Conservation (phyloP, 2,797 vertebrate genomes). For the Poecilia velifera region DNA sequence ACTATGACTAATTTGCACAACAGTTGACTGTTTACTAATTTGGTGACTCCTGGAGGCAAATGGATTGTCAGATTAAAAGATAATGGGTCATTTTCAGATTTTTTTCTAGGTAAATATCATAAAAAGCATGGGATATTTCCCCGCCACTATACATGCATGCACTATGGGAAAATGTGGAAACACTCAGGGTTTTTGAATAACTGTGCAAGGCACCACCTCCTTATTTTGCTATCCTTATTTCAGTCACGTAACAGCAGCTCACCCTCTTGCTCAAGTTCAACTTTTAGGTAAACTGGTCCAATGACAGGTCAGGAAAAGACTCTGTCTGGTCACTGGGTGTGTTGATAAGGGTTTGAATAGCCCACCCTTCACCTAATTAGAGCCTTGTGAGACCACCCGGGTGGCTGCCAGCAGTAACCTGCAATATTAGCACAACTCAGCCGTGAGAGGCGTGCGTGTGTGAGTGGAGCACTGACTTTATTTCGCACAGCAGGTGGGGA, state of each 20-base stretch:
- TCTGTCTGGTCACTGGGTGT: conserved; percentile 34
- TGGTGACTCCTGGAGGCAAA: neutral
- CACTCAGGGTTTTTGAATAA: neutral
- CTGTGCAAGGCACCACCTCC: neutral
- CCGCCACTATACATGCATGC: neutral
- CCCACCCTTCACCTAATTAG: conserved; percentile 72
- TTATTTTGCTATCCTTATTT: conserved; percentile 20
- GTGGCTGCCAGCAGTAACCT: conserved; percentile 48
- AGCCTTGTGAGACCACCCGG: conserved; percentile 58
- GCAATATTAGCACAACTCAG: conserved; percentile 68
- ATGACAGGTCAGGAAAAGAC: conserved; percentile 42
- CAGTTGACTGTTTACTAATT: neutral
- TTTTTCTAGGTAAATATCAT: neutral
- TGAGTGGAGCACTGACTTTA: conserved; percentile 61
- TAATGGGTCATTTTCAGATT: neutral
- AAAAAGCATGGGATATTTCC: neutral
- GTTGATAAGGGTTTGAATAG: conserved; percentile 60
- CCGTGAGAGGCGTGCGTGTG: conserved; percentile 40
- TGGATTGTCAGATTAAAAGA: neutral
- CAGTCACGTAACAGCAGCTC: conserved; percentile 30
- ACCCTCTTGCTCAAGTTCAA: conserved; percentile 29
- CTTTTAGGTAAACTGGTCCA: conserved; percentile 46
- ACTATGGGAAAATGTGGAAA: neutral
- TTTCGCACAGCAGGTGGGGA: conserved; percentile 66
- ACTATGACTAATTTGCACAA: neutral